A percentile compares a stretch with the other conserved stretches of the same genome.
Conservation (phyloP, 1,140 invertebrate genomes). For the Drosophila novamexicana region DNA sequence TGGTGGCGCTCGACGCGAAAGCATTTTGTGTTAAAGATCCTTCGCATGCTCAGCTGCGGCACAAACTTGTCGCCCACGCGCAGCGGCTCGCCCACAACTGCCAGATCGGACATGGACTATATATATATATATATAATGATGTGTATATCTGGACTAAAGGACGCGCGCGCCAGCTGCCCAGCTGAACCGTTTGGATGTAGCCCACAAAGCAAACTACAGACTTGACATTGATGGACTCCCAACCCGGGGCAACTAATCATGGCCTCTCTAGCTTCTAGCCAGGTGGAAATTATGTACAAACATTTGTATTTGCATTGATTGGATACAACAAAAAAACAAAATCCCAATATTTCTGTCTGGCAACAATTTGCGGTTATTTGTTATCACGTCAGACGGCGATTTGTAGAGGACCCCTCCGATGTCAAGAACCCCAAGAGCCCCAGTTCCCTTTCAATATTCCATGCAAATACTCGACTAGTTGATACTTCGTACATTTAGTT, state of each 20-base stretch:
- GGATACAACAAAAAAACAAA: slow-evolving; percentile 43
- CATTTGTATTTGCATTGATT: slow-evolving; percentile 67
- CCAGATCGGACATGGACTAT: slow-evolving; percentile 41
- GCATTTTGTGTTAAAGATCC: slow-evolving; percentile 61
- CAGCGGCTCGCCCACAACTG: slow-evolving; percentile 51
- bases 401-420: slow-evolving; percentile 34
- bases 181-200: slow-evolving; percentile 52
- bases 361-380: slow-evolving; percentile 77
- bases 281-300: slow-evolving; percentile 64
- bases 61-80: slow-evolving; percentile 51
- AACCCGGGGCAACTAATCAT: slow-evolving; percentile 1
- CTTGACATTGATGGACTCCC: slow-evolving; percentile 60
- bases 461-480: background rate
- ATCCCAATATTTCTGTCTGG: slow-evolving; percentile 51
- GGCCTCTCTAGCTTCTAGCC: slow-evolving; percentile 23
- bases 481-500: background rate
- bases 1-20: slow-evolving; percentile 64
- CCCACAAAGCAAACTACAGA: slow-evolving; percentile 63
- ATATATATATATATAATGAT: background rate
- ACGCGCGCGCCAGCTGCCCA: slow-evolving; percentile 6
- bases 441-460: background rate
- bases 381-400: slow-evolving; percentile 77
- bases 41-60: slow-evolving; percentile 64
- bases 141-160: background rate
- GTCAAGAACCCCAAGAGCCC: background rate